A percentile compares a stretch with the other conserved stretches of the same genome.
phyloP scores from a whole-genome alignment of 2,113 vertebrate genomes.

The Chrysochloris asiatica region DNA sequence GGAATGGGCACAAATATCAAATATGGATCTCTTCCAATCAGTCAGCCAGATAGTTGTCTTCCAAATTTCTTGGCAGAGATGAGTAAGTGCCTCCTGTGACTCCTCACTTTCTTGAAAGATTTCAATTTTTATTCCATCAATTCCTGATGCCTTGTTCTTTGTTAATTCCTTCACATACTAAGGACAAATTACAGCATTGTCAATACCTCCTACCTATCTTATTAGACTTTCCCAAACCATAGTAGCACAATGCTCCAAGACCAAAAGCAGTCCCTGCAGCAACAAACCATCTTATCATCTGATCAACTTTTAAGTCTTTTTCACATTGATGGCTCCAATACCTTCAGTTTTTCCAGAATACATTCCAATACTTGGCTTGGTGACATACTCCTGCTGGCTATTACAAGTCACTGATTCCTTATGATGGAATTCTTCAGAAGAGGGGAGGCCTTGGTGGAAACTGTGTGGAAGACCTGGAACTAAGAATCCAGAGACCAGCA shows the following conservation, averaged over 20 bases:
- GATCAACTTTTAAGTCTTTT: constrained; percentile 88
- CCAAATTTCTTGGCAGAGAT: too few relatives aligned
- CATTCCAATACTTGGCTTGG: constrained; percentile 82
- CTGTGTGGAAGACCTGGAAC: constrained; percentile 85
- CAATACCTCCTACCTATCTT: constrained; percentile 95
- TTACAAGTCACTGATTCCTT: constrained; percentile 83
- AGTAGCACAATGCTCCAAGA: constrained; percentile 89
- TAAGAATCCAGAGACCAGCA: constrained; percentile 90
- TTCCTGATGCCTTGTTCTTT: too few relatives aligned
- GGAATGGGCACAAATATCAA: too few relatives aligned
- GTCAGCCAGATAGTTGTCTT: too few relatives aligned
- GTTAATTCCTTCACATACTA: constrained; percentile 98
- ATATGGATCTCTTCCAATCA: too few relatives aligned
- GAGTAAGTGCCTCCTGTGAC: too few relatives aligned
- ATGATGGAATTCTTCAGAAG: constrained; percentile 82
- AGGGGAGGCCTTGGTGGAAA: constrained; percentile 82
- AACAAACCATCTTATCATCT: constrained; percentile 89
- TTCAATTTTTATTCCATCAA: too few relatives aligned
- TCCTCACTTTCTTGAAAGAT: too few relatives aligned
- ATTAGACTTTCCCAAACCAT: constrained; percentile 96
- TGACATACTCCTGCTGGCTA: constrained; percentile 90
- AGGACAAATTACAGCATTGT: constrained; percentile 95
- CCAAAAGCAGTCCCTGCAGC: constrained; percentile 95
- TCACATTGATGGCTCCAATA: constrained; percentile 90
- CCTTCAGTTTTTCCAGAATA: constrained; percentile 84